Evolutionary conservation across 2,888 invertebrate species (phyloP).

Genomic region (Spilarctia lutea): DNA sequence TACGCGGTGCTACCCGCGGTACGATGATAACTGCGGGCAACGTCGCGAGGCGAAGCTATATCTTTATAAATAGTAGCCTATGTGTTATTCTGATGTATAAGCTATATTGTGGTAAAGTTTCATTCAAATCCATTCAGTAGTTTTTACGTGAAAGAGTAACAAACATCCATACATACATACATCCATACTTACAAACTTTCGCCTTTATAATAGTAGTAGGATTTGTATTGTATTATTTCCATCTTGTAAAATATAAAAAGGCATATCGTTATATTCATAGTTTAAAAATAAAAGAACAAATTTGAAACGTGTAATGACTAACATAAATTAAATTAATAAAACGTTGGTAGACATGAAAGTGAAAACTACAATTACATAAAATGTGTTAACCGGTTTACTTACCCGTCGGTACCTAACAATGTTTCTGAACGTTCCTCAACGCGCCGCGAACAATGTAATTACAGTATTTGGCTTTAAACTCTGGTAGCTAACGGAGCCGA

Average conservation of each 20-base stretch:
- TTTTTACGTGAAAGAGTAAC: too few species aligned
- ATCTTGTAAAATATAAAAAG: background rate
- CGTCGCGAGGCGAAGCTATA: too few species aligned
- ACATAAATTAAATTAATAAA: background rate
- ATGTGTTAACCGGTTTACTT: conserved; percentile 8
- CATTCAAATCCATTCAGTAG: too few species aligned
- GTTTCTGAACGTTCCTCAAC: conserved; percentile 26
- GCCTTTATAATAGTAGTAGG: too few species aligned
- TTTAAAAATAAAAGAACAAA: background rate
- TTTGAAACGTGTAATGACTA: background rate
- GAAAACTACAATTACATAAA: conserved; percentile 16
- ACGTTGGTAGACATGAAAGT: background rate
- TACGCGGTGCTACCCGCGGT: too few species aligned
- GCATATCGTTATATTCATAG: background rate
- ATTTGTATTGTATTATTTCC: too few species aligned
- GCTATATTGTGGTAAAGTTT: too few species aligned
- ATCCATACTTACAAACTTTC: too few species aligned
- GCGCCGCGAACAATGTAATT: conserved; percentile 47
- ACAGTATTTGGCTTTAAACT: conserved; percentile 43
- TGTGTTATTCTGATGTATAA: too few species aligned
- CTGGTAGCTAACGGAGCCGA: conserved; percentile 27
- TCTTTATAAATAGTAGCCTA: too few species aligned
- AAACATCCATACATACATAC: too few species aligned
- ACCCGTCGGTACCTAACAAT: conserved; percentile 24
- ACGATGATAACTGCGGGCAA: too few species aligned